Evolutionary conservation across 2,797 vertebrate species (phyloP).

Genomic region (Gobio occitaniae): DNA sequence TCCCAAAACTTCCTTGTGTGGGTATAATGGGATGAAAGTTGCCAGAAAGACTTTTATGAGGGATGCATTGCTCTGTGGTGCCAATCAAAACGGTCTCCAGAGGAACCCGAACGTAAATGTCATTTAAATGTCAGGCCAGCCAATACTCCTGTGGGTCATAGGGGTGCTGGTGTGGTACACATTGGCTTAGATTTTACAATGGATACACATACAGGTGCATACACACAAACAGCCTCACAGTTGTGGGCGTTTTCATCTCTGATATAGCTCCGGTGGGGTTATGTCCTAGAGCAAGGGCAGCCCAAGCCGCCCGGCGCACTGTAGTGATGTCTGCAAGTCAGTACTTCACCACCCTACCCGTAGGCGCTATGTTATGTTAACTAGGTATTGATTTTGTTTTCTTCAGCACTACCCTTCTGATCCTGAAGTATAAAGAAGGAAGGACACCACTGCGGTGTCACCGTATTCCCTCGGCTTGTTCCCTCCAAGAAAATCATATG

Average conservation of each 20-base stretch:
- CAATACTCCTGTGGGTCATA: slow-evolving; percentile 59
- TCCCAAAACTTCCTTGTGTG: slow-evolving; percentile 17
- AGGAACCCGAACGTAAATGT: slow-evolving; percentile 64
- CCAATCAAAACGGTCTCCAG: slow-evolving; percentile 47
- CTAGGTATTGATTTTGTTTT: slow-evolving; percentile 61
- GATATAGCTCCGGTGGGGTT: slow-evolving; percentile 53
- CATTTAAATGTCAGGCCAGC: slow-evolving; percentile 70
- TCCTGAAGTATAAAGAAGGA: slow-evolving; percentile 51
- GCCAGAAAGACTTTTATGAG: slow-evolving; percentile 55
- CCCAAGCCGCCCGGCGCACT: slow-evolving; percentile 29
- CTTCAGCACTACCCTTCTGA: slow-evolving; percentile 52
- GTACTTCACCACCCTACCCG: slow-evolving; percentile 31
- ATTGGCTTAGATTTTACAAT: slow-evolving; percentile 58
- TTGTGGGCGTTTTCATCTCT: slow-evolving; percentile 33
- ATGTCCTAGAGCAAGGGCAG: slow-evolving; percentile 66
- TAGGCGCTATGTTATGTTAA: slow-evolving; percentile 64
- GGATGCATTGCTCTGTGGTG: slow-evolving; percentile 52
- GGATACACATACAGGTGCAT: slow-evolving; percentile 43
- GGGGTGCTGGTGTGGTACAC: slow-evolving; percentile 57
- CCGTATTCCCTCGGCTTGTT: slow-evolving; percentile 54
- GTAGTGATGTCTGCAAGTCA: slow-evolving; percentile 46
- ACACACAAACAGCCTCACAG: slow-evolving; percentile 31
- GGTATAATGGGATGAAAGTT: slow-evolving; percentile 63
- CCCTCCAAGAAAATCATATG: slow-evolving; percentile 51
- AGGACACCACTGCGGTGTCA: slow-evolving; percentile 54